These are phyloP conservation scores for Ophiothrix spiculata DNA, from an alignment of 35 echinoderm and acorn worm species.

Conservation along the genomic window DNA sequence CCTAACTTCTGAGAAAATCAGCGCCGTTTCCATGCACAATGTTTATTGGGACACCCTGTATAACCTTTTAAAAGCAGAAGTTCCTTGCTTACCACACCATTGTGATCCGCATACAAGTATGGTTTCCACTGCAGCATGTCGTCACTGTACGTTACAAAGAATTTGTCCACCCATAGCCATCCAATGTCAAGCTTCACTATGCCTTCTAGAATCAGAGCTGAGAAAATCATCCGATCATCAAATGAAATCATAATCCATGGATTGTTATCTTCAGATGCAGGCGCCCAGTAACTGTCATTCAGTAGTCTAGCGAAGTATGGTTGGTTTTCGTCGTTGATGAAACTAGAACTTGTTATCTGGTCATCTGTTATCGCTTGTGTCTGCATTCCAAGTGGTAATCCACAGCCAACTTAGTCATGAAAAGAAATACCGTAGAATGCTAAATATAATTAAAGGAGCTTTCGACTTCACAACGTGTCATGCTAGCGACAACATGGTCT, in stretches of 20 bases:
- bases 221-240: neutral
- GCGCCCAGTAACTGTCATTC: neutral
- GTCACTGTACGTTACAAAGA: neutral
- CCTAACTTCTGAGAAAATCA: no score
- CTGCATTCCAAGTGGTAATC: neutral
- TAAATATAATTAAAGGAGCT: no score
- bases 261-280: neutral
- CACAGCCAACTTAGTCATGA: no score
- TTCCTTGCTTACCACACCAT: no score
- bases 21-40: no score
- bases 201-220: neutral
- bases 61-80: no score
- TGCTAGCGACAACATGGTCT: no score
- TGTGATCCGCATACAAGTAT: neutral
- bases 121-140: neutral
- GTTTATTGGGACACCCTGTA: no score
- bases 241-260: neutral
- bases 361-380: neutral
- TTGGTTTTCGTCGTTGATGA: neutral
- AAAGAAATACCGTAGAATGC: no score
- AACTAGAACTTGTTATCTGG: neutral
- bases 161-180: neutral
- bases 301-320: neutral
- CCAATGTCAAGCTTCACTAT: neutral
- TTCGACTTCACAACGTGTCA: no score